Percentiles rank a stretch among this genome's conserved stretches.
These are phyloP conservation scores for Drosophila austrosaltans DNA, from an alignment of 2,888 invertebrate genomes.

Conservation along the genomic window DNA sequence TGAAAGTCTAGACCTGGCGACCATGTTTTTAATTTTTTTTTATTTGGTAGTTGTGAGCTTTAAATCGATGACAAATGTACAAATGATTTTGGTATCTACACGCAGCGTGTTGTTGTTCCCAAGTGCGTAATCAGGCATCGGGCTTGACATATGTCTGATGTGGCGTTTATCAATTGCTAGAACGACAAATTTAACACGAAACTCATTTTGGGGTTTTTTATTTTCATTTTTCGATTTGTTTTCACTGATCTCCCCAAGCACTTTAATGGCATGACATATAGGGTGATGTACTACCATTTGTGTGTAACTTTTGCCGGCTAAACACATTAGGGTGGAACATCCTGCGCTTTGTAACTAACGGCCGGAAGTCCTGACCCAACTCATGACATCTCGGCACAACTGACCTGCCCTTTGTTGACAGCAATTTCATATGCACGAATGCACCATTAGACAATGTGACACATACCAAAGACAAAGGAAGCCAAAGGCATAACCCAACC, in stretches of 20 bases:
- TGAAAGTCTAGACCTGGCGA: too few species aligned
- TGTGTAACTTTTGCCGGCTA: conserved; percentile 19
- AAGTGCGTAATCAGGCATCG: conserved; percentile 63
- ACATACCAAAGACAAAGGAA: conserved; percentile 48
- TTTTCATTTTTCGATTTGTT: conserved; percentile 59
- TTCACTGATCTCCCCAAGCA: conserved; percentile 72
- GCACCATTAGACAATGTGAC: conserved; percentile 53
- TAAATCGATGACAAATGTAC: conserved; percentile 7
- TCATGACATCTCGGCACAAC: conserved; percentile 28
- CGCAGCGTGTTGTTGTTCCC: conserved; percentile 47
- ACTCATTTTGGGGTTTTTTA: conserved; percentile 54
- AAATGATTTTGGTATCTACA: conserved; percentile 19
- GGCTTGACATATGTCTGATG: conserved; percentile 20
- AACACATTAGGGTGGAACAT: conserved; percentile 60
- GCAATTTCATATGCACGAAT: conserved; percentile 74
- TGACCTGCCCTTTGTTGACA: conserved; percentile 56
- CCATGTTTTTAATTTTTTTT: neutral
- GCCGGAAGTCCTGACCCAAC: conserved; percentile 54
- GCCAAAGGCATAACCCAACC: conserved; percentile 7
- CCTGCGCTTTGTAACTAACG: conserved; percentile 58
- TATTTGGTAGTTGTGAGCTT: neutral
- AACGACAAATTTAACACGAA: conserved; percentile 45
- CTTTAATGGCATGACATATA: conserved; percentile 34
- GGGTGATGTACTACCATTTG: conserved; percentile 22
- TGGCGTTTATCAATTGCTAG: conserved; percentile 43